Base-by-base conservation (phyloP, 2,888 invertebrate genomes). In the Nipponacmea schrenckii region DNA sequence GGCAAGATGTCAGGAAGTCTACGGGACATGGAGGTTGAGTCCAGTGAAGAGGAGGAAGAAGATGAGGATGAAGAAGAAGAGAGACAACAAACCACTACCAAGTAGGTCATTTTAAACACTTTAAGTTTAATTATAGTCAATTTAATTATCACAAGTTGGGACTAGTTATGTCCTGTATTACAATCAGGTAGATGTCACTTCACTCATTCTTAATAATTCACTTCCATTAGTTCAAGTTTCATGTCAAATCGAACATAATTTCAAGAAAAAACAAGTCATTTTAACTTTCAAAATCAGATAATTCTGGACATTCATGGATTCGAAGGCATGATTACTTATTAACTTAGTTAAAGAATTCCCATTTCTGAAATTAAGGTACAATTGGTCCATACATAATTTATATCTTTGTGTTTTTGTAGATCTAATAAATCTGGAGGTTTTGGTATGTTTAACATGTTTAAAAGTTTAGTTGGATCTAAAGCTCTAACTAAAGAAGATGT, bases 401-500 rank as follows among this genome's bases (percentile, higher is more conserved):
- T 12, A 26, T n/a, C 0, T 50, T 48, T 26, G n/a, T 64, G 15
- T 48, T 64, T 67, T 20, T 20, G n/a, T 63, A 73, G 71, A 45
- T 15, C 62, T 15, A n/a, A 68, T 48, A 77, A 76, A 65, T 69
- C 72, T 12, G 72, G 78, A 14, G 79, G 82, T 12, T 83, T 81
- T 71, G 86, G 88, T 12, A 82, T 85, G 82, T 86, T 86, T 77
- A 80, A 79, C 65, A 81, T 85, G 81, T 85, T 98, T 87, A 94
- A 93, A 91, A 93, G 87, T 69, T 81, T 91, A 69, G 90, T 91
- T n/a, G 89, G 90, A 39, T 90, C 89, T 1, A 98, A 98, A 89
- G 94, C 94, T 62, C 90, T 99, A 72, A 93, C 94, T 0, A 91
- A 91, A 1, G 93, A 93, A 62, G 94, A 95, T 78, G 93, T 99